Conservation (phyloP, 2,888 invertebrate genomes). For the Dryococelus australis region DNA sequence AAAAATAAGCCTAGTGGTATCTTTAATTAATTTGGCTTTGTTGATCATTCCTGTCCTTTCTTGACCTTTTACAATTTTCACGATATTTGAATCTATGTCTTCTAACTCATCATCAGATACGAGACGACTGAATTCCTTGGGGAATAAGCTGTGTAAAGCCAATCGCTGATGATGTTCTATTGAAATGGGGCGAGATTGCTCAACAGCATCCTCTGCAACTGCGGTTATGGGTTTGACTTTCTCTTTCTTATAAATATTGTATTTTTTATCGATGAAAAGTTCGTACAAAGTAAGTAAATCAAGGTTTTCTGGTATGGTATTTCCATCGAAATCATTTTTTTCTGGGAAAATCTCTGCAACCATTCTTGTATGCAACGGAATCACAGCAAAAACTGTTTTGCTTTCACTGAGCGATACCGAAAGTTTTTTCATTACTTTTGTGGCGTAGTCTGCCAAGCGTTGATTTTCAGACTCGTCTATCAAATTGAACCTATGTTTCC, state of each 20-base stretch:
- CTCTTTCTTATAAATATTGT: neutral
- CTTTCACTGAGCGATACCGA: conserved; percentile 16
- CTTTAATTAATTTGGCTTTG: neutral
- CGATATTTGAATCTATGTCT: neutral
- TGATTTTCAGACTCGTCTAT: neutral
- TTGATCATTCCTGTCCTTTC: neutral
- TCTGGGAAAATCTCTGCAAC: conserved; percentile 28
- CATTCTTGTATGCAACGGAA: conserved; percentile 35
- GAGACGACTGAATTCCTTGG: neutral
- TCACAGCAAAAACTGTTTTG: conserved; percentile 20
- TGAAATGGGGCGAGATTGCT: neutral
- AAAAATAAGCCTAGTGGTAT: neutral
- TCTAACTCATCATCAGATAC: neutral
- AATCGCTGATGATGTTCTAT: neutral
- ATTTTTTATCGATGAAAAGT: neutral
- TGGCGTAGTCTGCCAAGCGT: neutral
- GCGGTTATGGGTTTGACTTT: neutral
- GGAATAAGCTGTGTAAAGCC: neutral
- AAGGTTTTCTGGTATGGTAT: neutral
- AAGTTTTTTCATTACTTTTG: conserved; percentile 13
- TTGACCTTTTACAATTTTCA: neutral
- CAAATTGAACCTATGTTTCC: conserved; percentile 26
- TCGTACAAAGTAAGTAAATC: neutral
- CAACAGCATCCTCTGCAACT: conserved; percentile 3
- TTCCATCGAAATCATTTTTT: neutral